Evolutionary conservation across 2,888 invertebrate genomes (phyloP), one percentile per base, ranked within the genome.

Genomic region (Caenorhabditis drosophilae): DNA sequence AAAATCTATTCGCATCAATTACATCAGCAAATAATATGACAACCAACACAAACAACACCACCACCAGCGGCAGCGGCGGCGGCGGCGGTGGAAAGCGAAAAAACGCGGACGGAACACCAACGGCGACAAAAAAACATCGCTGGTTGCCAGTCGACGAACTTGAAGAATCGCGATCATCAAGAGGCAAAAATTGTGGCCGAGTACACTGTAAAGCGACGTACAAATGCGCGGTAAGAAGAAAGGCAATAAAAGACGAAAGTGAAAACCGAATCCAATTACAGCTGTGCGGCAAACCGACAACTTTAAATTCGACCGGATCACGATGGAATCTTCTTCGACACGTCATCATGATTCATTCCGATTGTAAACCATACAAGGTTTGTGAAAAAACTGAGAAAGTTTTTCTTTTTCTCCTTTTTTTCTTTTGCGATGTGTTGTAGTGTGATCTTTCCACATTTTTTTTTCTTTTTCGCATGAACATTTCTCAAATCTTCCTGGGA

Each of bases 121-220:
- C 51, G 16, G 50, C 62, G 23, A 35, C 64, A 9, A 69, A 70
- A 31, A 73, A 73, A 35, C 73, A 73, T 48, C 59, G 73, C 38
- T 73, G 73, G 73, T 56, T 73, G 44, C 67, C 73, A 34, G 63
- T 53, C n/a, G 63, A 64, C 41, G 73, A 73, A 44, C 61, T 73
- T 22, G 73, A 73, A 41, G 73, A 73, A 49, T 70, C 69, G 56
- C 45, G 73, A 44, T 61, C 67, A 31, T 69, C 69, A 12, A 63
- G 73, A 4, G 69, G 73, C 51, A 73, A 73, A 47, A 67, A 69
- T 48, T 67, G 62, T 42, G 73, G 73, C 49, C 41, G 73, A 46
- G 73, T 73, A 27, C 73, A 73, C 31, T 73, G 73, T 54, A 73
- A 73, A 49, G 73, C 73, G 12, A 73, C 73, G 0, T 73, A 73